Evolutionary conservation across 2,888 invertebrate genomes (phyloP).

Genomic region (Augochlorella aurata): DNA sequence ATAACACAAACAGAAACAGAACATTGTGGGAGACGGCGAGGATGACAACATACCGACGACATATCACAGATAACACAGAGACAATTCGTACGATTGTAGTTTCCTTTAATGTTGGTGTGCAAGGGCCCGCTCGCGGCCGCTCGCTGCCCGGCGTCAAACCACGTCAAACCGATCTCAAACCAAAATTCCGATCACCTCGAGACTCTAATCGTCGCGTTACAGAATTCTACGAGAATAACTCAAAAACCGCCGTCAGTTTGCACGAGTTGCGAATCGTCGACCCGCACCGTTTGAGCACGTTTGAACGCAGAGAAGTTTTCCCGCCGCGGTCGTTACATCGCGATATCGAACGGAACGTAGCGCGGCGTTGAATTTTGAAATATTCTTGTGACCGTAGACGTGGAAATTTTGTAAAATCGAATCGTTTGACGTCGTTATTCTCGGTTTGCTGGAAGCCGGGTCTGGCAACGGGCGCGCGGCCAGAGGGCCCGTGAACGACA

Average conservation of each 20-base stretch:
- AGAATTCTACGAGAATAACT: neutral
- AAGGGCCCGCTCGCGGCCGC: constrained; percentile 45
- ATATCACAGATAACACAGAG: constrained; percentile 79
- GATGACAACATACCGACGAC: constrained; percentile 80
- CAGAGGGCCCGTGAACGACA: constrained; percentile 45
- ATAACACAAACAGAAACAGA: constrained; percentile 77
- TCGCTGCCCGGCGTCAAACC: neutral
- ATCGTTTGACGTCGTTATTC: neutral
- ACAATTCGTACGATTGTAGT: constrained; percentile 67
- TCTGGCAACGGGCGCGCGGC: constrained; percentile 24
- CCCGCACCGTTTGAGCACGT: neutral
- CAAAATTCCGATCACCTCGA: neutral
- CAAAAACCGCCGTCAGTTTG: neutral
- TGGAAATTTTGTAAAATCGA: neutral
- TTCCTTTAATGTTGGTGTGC: constrained; percentile 58
- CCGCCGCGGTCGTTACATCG: no score
- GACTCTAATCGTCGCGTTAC: neutral
- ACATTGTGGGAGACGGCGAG: constrained; percentile 36
- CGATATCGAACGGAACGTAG: no score
- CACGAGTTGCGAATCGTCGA: no score
- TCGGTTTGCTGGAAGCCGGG: neutral
- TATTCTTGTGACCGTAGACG: neutral
- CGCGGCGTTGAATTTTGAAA: no score
- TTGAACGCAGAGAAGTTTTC: neutral
- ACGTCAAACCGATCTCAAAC: neutral